phyloP scores from a whole-genome alignment of 2,888 invertebrate genomes.

The Glaucopsyche alexis region DNA sequence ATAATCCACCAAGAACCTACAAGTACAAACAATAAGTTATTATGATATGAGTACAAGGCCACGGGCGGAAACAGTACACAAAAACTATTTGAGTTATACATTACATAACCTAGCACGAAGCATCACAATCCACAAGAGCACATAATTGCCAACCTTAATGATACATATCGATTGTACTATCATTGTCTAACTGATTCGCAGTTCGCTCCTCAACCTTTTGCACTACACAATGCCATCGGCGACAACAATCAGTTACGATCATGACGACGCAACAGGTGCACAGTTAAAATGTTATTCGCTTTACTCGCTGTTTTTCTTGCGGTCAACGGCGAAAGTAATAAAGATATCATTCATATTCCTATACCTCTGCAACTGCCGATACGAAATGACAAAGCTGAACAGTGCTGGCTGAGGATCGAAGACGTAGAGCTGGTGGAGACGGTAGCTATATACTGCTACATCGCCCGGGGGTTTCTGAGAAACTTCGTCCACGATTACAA shows the following conservation, averaged over 20 bases:
- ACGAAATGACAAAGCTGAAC: slow-evolving; percentile 66
- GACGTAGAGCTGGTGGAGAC: slow-evolving; percentile 66
- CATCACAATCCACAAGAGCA: background rate
- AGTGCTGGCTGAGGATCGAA: slow-evolving; percentile 71
- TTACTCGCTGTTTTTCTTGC: slow-evolving; percentile 46
- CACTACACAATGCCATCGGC: slow-evolving; percentile 50
- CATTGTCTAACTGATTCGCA: slow-evolving; percentile 57
- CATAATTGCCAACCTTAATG: slow-evolving; percentile 62
- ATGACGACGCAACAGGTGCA: slow-evolving; percentile 62
- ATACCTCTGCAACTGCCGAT: slow-evolving; percentile 64
- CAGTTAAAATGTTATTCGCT: slow-evolving; percentile 71
- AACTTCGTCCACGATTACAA: slow-evolving; percentile 67
- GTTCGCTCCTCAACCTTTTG: slow-evolving; percentile 57
- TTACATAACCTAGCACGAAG: background rate
- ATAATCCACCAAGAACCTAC: background rate
- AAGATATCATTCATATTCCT: slow-evolving; percentile 51
- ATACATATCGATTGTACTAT: slow-evolving; percentile 58
- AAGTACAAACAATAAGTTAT: background rate
- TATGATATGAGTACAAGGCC: background rate
- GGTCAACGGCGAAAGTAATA: slow-evolving; percentile 46
- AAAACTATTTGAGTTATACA: slow-evolving; percentile 3
- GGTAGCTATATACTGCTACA: slow-evolving; percentile 56
- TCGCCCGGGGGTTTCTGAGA: slow-evolving; percentile 59
- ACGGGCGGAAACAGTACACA: background rate
- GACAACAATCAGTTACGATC: slow-evolving; percentile 66